Conservation (phyloP, 2,888 invertebrate genomes). For the Schizotus pectinicornis region DNA sequence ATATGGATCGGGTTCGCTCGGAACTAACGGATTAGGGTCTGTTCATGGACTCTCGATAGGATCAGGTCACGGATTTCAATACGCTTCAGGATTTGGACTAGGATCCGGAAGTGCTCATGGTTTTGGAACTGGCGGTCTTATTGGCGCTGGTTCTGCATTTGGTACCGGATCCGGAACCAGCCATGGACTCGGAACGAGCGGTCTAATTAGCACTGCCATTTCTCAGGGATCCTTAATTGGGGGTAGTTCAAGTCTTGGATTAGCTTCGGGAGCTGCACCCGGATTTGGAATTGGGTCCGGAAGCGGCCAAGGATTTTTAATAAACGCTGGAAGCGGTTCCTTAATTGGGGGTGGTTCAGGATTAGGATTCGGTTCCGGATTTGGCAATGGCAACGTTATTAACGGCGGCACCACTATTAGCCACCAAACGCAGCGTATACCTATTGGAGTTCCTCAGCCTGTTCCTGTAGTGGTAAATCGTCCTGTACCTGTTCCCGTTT, state of each 20-base stretch:
- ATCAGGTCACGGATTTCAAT: neutral
- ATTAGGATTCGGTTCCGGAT: neutral
- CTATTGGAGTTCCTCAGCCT: conserved; percentile 48
- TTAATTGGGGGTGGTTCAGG: too few species aligned
- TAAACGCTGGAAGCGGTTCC: too few species aligned
- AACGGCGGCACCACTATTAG: conserved; percentile 46
- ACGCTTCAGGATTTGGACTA: neutral
- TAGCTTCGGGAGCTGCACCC: too few species aligned
- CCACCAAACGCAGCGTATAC: conserved; percentile 44
- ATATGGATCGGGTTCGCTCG: neutral
- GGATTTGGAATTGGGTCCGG: conserved; percentile 18
- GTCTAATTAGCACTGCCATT: neutral
- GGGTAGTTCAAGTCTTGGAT: too few species aligned
- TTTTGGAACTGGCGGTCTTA: conserved; percentile 7
- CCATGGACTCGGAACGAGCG: conserved; percentile 2
- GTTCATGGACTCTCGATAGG: neutral
- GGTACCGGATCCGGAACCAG: conserved; percentile 8
- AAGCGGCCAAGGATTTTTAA: too few species aligned
- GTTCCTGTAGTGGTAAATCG: conserved; percentile 43
- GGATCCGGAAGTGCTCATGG: conserved; percentile 11
- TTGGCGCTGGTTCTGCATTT: neutral
- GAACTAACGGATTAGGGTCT: neutral
- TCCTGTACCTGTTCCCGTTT: conserved; percentile 47
- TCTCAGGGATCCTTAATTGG: too few species aligned
- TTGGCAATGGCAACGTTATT: conserved; percentile 20